A percentile compares a stretch with the other conserved stretches of the same genome.
Conservation (phyloP, 2,113 vertebrate species). For the Elaphurus davidianus region DNA sequence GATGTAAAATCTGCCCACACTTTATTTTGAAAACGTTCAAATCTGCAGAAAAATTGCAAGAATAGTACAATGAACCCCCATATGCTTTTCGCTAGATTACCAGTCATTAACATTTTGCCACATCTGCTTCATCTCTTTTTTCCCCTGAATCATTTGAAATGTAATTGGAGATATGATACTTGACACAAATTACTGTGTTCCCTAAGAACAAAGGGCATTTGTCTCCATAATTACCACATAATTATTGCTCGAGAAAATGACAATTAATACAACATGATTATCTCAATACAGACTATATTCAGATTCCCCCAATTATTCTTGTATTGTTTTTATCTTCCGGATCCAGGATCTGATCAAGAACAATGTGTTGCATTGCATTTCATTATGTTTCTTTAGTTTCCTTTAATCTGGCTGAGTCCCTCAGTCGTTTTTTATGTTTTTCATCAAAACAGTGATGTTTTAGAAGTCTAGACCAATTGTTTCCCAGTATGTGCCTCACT, state of each 20-base stretch:
- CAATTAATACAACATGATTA: background rate
- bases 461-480: background rate
- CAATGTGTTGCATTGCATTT: background rate
- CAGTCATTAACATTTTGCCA: background rate
- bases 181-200: background rate
- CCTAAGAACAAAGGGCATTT: background rate
- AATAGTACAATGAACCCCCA: background rate
- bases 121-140: constrained; percentile 9
- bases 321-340: constrained; percentile 5
- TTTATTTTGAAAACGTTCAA: constrained; percentile 37
- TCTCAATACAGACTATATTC: background rate
- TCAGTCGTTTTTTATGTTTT: background rate
- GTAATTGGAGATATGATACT: background rate
- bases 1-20: background rate
- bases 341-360: background rate
- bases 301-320: background rate
- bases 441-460: background rate
- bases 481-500: background rate
- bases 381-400: background rate
- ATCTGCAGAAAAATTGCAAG: constrained; percentile 7
- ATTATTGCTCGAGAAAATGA: background rate
- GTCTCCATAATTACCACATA: background rate
- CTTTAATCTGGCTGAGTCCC: background rate
- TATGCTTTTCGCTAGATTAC: background rate
- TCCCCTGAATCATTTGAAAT: constrained; percentile 3